Evolutionary conservation across 2,888 invertebrate species (phyloP), one percentile per base, ranked within the genome.

Genomic region (Erannis defoliaria): DNA sequence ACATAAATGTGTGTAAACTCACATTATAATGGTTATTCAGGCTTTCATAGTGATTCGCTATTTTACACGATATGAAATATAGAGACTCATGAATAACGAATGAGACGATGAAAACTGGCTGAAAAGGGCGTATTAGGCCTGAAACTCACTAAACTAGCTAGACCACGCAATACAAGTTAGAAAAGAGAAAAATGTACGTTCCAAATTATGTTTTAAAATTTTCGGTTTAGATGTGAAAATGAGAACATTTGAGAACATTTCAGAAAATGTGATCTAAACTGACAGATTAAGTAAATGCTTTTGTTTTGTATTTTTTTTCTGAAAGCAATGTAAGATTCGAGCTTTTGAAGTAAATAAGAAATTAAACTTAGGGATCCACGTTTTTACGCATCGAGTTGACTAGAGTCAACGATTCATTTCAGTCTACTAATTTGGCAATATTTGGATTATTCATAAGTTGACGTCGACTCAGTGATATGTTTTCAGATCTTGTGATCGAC

Each of bases 41-140:
- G 38, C 64, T 62, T 59, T 69, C 61, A 54, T 60, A 72, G 59
- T 73, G 61, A 71, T 66, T 74, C 63, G 61, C 69, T 69, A 76
- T 68, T 73, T 78, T 80, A 83, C 80, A 77, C 73, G 76, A 80
- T 70, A 76, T 78, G 77, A 81, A 82, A 85, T 81, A 84, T 82
- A 80, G 78, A 78, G 74, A 74, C 76, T 82, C 82, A 85, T 85
- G 84, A 86, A 87, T 85, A 86, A 82, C 75, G 72, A 82, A 85
- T 83, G 80, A 82, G 78, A 74, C 74, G 78, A 78, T 84, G 79
- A 77, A 81, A 81, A 83, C 77, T 82, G 75, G 74, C 70, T 76
- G 71, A 72, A 73, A 76, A 76, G 75, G 71, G 73, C 45, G 46
- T 74, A 78, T 77, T 80, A 76, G 51, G 61, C 5, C 5, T 10